Evolutionary conservation across 2,113 vertebrate species (phyloP), one percentile per base, ranked within the genome.

Genomic region (Zosterops japonicus): DNA sequence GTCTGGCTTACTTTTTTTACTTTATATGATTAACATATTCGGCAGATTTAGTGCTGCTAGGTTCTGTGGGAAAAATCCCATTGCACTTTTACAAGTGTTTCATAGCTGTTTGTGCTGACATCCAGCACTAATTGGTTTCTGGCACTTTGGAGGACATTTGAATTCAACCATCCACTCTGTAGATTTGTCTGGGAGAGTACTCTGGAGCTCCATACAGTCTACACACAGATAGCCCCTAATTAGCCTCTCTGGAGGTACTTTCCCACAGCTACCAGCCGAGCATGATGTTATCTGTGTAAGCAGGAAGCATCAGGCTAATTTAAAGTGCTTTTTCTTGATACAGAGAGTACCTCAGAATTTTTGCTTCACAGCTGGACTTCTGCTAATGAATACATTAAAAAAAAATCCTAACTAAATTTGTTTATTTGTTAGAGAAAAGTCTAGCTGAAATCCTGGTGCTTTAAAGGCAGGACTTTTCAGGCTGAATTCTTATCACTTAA

Each of bases 111-210:
- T 90, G 49, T 56, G 33, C 70, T 44, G 64, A 88, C 6, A 8
- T 76, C 71, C 71, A 90, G 41, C 59, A 31, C 75, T 96, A 90
- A 88, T 88, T 95, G 61, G 11, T 42, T 94, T 93, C 90, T 94
- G 88, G 78, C 85, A 93, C 72, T 70, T 87, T 52, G 52, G 70
- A 77, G 50, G 39, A 41, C 35, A 14, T 94, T 76, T 68, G 44
- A 79, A 69, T 93, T 93, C 70, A 63, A 10, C 44, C 41, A 44
- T 79, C 41, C 13, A 23, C 74, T 56, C 57, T 67, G 42, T 12
- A 70, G 61, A 63, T 75, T 87, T 87, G 4, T 52, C 33, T 76
- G n/a, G 60, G 57, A 72, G 65, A 89, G 42, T 27, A 14, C 8
- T 56, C 18, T 19, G 36, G 56, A 59, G 39, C 7, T 2, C 61